These are phyloP conservation scores for Petrocephalus microphthalmus DNA, from an alignment of 2,113 vertebrate species.

Conservation along the genomic window DNA sequence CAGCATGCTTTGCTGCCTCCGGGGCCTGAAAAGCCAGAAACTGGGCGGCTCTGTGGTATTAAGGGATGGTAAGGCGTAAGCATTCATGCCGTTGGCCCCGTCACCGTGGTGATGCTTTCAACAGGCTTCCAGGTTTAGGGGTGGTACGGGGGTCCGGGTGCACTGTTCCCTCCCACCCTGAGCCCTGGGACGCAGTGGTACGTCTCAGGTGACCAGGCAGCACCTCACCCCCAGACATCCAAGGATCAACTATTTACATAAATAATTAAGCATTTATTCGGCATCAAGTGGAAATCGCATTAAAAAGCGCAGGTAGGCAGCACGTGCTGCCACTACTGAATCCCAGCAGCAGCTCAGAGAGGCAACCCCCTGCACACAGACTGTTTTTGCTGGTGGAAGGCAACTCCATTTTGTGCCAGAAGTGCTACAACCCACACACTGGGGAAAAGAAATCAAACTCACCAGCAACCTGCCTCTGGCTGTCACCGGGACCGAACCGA, in stretches of 20 bases:
- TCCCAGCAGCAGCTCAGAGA: background rate
- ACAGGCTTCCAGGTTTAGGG: background rate
- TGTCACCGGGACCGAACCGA: background rate
- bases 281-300: background rate
- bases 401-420: background rate
- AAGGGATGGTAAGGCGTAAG: background rate
- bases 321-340: background rate
- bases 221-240: background rate
- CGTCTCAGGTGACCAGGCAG: background rate
- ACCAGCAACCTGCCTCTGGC: background rate
- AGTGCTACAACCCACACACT: background rate
- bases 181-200: background rate
- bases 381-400: background rate
- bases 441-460: background rate
- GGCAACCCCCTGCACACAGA: background rate
- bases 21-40: background rate
- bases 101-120: background rate
- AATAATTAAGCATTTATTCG: background rate
- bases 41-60: background rate
- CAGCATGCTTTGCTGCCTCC: background rate
- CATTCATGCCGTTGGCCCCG: background rate
- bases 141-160: background rate
- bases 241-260: background rate
- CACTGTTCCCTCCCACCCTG: background rate
- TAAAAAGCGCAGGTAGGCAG: background rate